Conservation (phyloP, 2,888 invertebrate genomes). For the Branchipolynoe longqiensis region DNA sequence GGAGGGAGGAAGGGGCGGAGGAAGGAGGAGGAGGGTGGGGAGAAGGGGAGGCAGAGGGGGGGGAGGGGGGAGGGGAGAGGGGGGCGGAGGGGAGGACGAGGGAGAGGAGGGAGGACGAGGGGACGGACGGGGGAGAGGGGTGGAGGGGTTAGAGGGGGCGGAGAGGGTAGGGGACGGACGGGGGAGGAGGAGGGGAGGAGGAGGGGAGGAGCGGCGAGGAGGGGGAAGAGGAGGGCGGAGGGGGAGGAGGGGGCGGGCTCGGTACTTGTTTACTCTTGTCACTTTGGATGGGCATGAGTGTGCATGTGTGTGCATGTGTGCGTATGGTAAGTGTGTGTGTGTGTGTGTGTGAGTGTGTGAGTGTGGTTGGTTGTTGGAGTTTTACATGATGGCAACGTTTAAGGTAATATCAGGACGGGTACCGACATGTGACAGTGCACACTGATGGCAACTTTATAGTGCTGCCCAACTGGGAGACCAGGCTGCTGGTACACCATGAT, state of each 20-base stretch:
- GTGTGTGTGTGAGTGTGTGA: no score
- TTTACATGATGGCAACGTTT: no score
- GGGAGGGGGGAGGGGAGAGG: conserved; percentile 16
- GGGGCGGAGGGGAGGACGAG: background rate
- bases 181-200: background rate
- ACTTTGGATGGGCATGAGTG: no score
- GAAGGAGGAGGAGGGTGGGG: conserved; percentile 21
- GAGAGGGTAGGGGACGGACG: background rate
- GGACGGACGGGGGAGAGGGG: background rate
- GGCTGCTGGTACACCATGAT: no score
- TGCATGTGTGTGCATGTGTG: no score
- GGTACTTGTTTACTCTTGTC: no score
- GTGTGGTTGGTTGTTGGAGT: no score
- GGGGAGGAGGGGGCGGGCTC: background rate
- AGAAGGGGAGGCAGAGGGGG: conserved; percentile 7
- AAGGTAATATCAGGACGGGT: no score
- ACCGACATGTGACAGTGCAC: no score
- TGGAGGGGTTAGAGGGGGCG: background rate
- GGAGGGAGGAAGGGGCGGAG: background rate
- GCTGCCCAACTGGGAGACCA: no score
- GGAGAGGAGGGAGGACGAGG: conserved; percentile 2
- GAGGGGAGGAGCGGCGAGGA: background rate
- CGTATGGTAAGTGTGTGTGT: no score
- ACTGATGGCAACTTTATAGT: no score
- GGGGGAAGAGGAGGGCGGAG: background rate